phyloP scores from a whole-genome alignment of 2,797 vertebrate species.

The Ptychadena robeensis region DNA sequence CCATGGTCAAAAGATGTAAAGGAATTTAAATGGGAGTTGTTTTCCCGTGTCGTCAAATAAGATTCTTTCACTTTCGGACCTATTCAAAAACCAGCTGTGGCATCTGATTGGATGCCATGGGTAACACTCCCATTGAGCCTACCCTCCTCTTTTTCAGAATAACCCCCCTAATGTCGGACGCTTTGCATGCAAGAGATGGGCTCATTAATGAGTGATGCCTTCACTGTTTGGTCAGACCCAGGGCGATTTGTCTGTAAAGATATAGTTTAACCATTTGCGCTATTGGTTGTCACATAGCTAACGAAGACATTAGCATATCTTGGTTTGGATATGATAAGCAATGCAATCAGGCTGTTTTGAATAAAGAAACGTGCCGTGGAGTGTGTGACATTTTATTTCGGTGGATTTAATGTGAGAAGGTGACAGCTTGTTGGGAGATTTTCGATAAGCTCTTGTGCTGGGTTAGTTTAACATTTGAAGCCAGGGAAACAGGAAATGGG shows the following conservation, averaged over 20 bases:
- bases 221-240: not conserved
- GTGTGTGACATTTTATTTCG: constrained; percentile 54
- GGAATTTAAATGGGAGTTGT: constrained; percentile 1
- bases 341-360: constrained; percentile 6
- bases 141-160: not conserved
- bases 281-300: not conserved
- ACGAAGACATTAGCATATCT: not conserved
- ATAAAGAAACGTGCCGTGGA: not conserved
- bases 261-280: not conserved
- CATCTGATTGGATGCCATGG: not conserved
- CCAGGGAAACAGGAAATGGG: constrained; percentile 64
- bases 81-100: not conserved
- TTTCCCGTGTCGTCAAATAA: not conserved
- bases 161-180: constrained; percentile 40
- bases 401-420: constrained; percentile 56
- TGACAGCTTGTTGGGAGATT: constrained; percentile 60
- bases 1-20: not conserved
- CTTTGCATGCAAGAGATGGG: constrained; percentile 25
- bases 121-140: not conserved
- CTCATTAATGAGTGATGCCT: not conserved
- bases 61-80: not conserved
- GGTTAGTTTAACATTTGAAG: constrained; percentile 69
- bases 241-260: not conserved
- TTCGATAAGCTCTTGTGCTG: constrained; percentile 48
- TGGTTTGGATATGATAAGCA: constrained; percentile 20